Evolutionary conservation across 2,888 invertebrate species (phyloP), one percentile per base, ranked within the genome.

Genomic region (Trilocha varians): DNA sequence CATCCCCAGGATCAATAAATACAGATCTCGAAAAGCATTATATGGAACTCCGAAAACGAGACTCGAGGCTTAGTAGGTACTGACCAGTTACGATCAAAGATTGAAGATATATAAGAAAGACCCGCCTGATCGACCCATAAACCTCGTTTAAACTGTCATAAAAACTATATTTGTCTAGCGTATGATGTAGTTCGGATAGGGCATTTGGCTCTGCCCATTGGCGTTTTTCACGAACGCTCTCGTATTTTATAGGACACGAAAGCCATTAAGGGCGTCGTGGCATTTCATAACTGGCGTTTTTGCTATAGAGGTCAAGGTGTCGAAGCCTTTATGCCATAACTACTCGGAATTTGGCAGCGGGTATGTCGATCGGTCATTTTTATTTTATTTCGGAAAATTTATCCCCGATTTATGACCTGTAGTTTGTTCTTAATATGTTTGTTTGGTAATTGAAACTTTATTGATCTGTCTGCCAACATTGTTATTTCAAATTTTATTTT

Each of bases 71-170:
- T n/a, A n/a, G n/a, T n/a, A n/a, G n/a, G n/a, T n/a, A n/a, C n/a
- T n/a, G n/a, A n/a, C n/a, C n/a, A n/a, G n/a, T n/a, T n/a, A n/a
- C n/a, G n/a, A n/a, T n/a, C n/a, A n/a, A n/a, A n/a, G n/a, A n/a
- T n/a, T n/a, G n/a, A n/a, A n/a, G n/a, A n/a, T n/a, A n/a, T n/a
- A n/a, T n/a, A n/a, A n/a, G n/a, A n/a, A n/a, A n/a, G n/a, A n/a
- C n/a, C n/a, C n/a, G n/a, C n/a, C n/a, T n/a, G n/a, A n/a, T n/a
- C n/a, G n/a, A n/a, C n/a, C n/a, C 25, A 25, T 25, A 25, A 25
- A 25, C 25, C 11, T 25, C 25, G 6, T 45, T 44, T 47, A 50
- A 40, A 38, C 41, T 42, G 42, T 34, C 33, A 34, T 36, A 38
- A 16, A 16, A 35, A 25, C 18, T 32, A n/a, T 38, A 14, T 38